These are phyloP conservation scores for Orthonyx spaldingii DNA, from an alignment of 2,113 vertebrate genomes.

Conservation along the genomic window DNA sequence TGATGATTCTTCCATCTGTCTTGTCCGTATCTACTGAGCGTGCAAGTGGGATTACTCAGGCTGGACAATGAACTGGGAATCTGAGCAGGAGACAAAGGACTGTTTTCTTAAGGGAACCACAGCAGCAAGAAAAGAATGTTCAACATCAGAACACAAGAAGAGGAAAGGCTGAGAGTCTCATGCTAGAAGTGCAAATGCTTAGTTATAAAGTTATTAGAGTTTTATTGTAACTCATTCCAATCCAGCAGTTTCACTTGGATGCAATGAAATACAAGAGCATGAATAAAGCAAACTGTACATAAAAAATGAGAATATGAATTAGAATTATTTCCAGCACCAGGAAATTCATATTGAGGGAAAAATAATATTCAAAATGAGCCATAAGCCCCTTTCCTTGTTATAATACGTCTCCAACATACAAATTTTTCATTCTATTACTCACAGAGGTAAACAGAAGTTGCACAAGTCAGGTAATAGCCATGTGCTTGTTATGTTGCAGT, in stretches of 20 bases:
- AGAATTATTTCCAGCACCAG: neutral
- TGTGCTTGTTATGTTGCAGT: neutral
- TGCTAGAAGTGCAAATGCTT: neutral
- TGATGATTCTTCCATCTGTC: neutral
- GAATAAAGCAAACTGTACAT: neutral
- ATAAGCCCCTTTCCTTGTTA: neutral
- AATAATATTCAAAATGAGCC: neutral
- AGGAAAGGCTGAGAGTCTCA: neutral
- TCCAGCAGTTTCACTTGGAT: neutral
- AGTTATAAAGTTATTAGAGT: neutral
- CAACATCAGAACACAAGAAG: neutral
- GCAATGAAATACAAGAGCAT: neutral
- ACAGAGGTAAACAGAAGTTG: neutral
- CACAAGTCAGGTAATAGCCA: neutral
- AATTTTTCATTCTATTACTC: neutral
- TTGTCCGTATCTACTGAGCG: accelerated
- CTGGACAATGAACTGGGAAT: neutral
- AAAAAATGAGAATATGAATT: neutral
- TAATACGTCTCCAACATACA: neutral
- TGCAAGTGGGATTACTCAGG: neutral
- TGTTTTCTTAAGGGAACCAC: neutral
- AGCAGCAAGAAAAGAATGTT: neutral
- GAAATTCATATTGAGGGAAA: neutral
- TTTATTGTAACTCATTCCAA: neutral
- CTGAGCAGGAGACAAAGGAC: neutral